Conservation (phyloP, 2,113 vertebrate genomes). For the Jaculus jaculus region DNA sequence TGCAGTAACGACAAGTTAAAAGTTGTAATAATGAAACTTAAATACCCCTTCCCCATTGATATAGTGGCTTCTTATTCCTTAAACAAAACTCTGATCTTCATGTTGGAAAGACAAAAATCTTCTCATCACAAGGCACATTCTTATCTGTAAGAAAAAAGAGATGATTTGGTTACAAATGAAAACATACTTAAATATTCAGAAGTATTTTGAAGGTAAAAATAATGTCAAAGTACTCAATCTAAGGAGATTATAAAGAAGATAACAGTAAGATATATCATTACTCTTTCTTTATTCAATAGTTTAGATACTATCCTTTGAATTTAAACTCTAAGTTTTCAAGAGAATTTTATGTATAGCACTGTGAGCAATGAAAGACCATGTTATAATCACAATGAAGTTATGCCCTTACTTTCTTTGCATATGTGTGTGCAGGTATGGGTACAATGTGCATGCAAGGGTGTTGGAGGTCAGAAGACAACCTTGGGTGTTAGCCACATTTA, state of each 20-base stretch:
- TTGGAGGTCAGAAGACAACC: too few relatives aligned
- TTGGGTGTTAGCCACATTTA: too few relatives aligned
- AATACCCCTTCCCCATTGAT: conserved; percentile 70
- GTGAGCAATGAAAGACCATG: neutral
- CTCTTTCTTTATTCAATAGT: conserved; percentile 3
- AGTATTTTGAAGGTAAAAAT: neutral
- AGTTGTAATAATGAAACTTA: conserved; percentile 78
- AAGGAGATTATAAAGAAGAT: neutral
- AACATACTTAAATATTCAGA: conserved; percentile 29
- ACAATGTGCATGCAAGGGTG: too few relatives aligned
- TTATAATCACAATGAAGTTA: neutral
- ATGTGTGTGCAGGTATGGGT: too few relatives aligned
- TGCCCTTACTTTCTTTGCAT: too few relatives aligned
- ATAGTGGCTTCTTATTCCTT: conserved; percentile 84
- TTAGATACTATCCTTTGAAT: neutral
- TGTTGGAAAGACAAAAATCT: conserved; percentile 81
- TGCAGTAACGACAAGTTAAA: conserved; percentile 78
- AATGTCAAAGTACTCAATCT: neutral
- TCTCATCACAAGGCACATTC: conserved; percentile 86
- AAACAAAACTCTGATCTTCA: conserved; percentile 78
- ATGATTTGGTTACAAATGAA: neutral
- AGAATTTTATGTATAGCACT: neutral
- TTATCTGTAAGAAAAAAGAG: conserved; percentile 83
- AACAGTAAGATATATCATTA: neutral
- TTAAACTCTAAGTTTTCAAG: conserved; percentile 37